A percentile compares a stretch with the other conserved stretches of the same genome.
phyloP scores from a whole-genome alignment of 2,888 invertebrate genomes.

The Thymelicus sylvestris region DNA sequence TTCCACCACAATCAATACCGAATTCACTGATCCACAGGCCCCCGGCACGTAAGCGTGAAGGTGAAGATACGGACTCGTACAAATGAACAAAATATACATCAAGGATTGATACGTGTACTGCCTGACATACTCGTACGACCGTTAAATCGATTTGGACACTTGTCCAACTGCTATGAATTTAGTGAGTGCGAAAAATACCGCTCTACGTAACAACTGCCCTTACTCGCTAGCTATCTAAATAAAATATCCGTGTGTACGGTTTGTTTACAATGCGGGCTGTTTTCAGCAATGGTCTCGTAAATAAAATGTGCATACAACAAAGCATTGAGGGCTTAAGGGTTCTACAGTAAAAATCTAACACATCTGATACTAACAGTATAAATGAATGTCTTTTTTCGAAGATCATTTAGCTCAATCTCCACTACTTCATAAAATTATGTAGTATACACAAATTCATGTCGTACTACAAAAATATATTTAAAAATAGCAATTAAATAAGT shows the following conservation, averaged over 20 bases:
- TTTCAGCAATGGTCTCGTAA: conserved; percentile 6
- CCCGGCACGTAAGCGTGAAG: too few relatives aligned
- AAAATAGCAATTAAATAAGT: too few relatives aligned
- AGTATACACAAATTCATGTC: too few relatives aligned
- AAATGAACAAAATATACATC: not conserved
- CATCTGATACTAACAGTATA: not conserved
- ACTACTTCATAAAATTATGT: too few relatives aligned
- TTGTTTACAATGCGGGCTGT: conserved; percentile 17
- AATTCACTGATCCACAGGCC: too few relatives aligned
- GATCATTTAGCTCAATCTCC: too few relatives aligned
- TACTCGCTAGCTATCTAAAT: conserved; percentile 12
- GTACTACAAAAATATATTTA: too few relatives aligned
- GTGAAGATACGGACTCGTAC: too few relatives aligned
- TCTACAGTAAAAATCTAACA: not conserved
- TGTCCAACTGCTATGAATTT: conserved; percentile 13
- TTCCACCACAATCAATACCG: too few relatives aligned
- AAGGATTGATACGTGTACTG: not conserved
- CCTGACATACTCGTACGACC: conserved; percentile 10
- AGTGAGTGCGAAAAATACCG: conserved; percentile 10
- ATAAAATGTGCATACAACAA: conserved; percentile 12
- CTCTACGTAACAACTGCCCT: conserved; percentile 5
- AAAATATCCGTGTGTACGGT: conserved; percentile 11
- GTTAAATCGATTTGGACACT: not conserved
- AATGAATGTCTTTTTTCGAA: too few relatives aligned
- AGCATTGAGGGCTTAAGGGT: not conserved